Base-by-base conservation (phyloP, 2,113 vertebrate species). In the Recurvirostra avosetta region DNA sequence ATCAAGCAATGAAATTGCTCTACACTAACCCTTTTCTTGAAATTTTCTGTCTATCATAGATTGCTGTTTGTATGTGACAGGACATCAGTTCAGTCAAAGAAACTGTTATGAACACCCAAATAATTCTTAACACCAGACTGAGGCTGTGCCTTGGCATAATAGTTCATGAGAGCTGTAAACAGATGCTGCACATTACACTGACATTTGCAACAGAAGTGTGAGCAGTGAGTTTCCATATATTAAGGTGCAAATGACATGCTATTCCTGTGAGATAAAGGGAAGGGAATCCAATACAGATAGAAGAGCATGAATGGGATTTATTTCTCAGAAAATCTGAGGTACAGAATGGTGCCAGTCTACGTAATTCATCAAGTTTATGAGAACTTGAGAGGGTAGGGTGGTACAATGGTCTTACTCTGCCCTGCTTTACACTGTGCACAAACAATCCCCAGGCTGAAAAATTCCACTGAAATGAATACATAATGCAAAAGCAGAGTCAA, bases 161-260 rank as follows among this genome's bases (percentile, higher is more conserved):
- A 63, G 61, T 59, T 95, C 43, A 6, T 68, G 55, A 80, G 53
- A 92, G 47, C 27, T 77, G 30, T 76, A 94, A 90, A 55, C 86
- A 96, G 93, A 95, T 43, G 68, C 49, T 90, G 27, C 45, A 75
- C 78, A 88, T 97, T 93, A 89, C 27, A 7, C 15, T 81, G 94
- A 89, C 79, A 90, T 80, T 88, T 92, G 47, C 85, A 88, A 61
- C 74, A 68, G 36, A 79, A 92, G 47, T 61, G 21, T 61, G 86
- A 90, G 58, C 45, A 61, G 30, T 30, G 72, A 66, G 36, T 63
- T 96, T 82, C 71, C 67, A 82, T 65, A 65, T 55, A 85, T 73
- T 86, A 20, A 45, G 17, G 53, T 53, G 20, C 66, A 93, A 93
- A 82, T 43, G 38, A 20, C 52, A 50, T 36, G 43, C 72, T 93